Base-by-base conservation (phyloP, 2,797 vertebrate genomes). In the Borostomias antarcticus region DNA sequence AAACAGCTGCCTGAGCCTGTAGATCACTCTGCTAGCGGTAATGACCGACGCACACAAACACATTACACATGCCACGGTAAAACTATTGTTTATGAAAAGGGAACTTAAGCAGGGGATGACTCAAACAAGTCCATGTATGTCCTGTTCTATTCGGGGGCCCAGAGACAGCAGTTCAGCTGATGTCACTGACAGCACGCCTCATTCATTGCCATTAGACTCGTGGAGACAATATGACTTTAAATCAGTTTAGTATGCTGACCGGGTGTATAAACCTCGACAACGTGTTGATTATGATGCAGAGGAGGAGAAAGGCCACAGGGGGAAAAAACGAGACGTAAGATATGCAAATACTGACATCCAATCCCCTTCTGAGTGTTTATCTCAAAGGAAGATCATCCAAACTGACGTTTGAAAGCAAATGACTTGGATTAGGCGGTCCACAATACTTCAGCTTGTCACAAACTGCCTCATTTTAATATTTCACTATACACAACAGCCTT, bases 341-440 rank as follows among this genome's bases (percentile, higher is more conserved):
- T 33, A 82, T 68, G 64, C 63, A 78, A 78, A 81, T 66, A 61
- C 11, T 11, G 11, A 58, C 8, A 26, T 43, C 21, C 11, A 37
- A 37, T 32, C 19, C 57, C 25, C 10, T 25, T 51, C 33, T 30
- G 51, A 37, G 37, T 58, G 33, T 1, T 62, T 62, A 82, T 83
- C 79, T 53, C 17, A 57, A 53, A 53, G 73, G 71, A 75, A 67
- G 43, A 76, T 80, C 52, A 57, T 52, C 35, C 62, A 4, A 28
- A 15, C 2, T 78, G 76, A 69, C 66, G 52, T 53, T 58, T 68
- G 43, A 63, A 83, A 73, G 62, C 76, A 84, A 84, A 83, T 80
- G 28, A 21, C 29, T 15, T 11, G 45, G 25, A 23, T 15, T 1
- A 5, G 29, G 26, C 10, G 0, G 10, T 21, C 21, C 17, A 35